Percentiles rank a stretch among this genome's conserved stretches.
phyloP scores from a whole-genome alignment of 2,113 vertebrate genomes.

The Clarias macrocephalus region DNA sequence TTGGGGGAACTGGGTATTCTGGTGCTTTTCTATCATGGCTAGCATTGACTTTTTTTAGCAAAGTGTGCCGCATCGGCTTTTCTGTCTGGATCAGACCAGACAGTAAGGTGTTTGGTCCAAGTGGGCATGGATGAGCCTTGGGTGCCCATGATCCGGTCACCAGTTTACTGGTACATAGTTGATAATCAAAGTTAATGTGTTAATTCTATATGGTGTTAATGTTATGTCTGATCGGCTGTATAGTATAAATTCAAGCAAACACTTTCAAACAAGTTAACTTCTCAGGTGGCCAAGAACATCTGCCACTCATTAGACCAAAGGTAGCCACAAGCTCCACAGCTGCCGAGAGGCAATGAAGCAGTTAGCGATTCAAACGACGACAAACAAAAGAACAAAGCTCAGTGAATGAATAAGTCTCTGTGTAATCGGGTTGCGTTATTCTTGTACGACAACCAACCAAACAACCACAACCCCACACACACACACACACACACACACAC shows the following conservation, averaged over 20 bases:
- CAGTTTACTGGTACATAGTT: too few species aligned
- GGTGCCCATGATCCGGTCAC: too few species aligned
- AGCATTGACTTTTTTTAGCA: too few species aligned
- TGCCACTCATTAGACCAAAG: background rate
- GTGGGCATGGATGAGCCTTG: too few species aligned
- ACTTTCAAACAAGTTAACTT: background rate
- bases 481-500: background rate
- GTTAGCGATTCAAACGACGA: background rate
- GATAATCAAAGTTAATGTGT: too few species aligned
- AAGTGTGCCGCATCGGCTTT: too few species aligned
- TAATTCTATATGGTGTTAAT: too few species aligned
- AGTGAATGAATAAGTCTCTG: background rate
- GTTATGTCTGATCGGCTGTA: too few species aligned
- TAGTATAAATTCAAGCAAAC: background rate
- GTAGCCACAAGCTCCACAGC: background rate
- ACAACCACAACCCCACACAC: background rate
- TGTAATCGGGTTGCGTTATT: background rate
- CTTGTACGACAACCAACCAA: background rate
- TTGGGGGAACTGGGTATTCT: too few species aligned
- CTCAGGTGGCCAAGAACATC: background rate
- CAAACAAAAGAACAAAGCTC: background rate
- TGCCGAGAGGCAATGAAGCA: background rate
- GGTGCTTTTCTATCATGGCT: too few species aligned
- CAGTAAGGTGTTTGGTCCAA: too few species aligned
- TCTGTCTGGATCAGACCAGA: too few species aligned